These are phyloP conservation scores for Rissa tridactyla DNA, from an alignment of 2,113 vertebrate species.

Conservation along the genomic window DNA sequence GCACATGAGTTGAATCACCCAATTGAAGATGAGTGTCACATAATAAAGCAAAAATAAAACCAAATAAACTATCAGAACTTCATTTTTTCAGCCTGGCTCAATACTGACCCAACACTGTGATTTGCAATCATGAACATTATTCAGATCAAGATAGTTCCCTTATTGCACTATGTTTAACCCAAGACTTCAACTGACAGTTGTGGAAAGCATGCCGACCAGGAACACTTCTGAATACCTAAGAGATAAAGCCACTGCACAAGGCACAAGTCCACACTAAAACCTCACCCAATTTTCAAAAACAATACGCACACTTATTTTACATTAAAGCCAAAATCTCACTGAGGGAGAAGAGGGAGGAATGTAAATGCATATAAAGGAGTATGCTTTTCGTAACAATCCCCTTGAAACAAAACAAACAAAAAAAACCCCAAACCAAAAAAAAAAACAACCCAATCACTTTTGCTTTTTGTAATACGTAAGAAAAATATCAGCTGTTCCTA, in stretches of 20 bases:
- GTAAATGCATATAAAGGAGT: not conserved
- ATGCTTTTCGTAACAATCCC: not conserved
- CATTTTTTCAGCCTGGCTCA: not conserved
- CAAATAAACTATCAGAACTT: not conserved
- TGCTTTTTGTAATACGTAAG: not conserved
- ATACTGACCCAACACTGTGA: not conserved
- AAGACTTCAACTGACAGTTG: not conserved
- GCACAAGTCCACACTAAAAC: not conserved
- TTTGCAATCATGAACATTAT: not conserved
- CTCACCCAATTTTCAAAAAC: not conserved
- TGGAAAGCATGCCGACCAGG: not conserved
- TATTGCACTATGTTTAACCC: not conserved
- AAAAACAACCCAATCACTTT: not conserved
- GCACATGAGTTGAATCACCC: not conserved
- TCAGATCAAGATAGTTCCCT: not conserved
- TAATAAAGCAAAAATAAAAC: not conserved
- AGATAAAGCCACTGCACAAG: not conserved
- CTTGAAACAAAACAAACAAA: not conserved
- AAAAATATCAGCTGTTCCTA: not conserved
- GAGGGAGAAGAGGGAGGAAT: not conserved
- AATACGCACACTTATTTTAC: not conserved
- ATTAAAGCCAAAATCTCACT: not conserved
- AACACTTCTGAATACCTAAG: not conserved
- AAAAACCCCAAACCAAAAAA: not conserved
- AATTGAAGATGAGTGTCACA: not conserved